Evolutionary conservation across 2,888 invertebrate species (phyloP).

Genomic region (Lingula anatina): DNA sequence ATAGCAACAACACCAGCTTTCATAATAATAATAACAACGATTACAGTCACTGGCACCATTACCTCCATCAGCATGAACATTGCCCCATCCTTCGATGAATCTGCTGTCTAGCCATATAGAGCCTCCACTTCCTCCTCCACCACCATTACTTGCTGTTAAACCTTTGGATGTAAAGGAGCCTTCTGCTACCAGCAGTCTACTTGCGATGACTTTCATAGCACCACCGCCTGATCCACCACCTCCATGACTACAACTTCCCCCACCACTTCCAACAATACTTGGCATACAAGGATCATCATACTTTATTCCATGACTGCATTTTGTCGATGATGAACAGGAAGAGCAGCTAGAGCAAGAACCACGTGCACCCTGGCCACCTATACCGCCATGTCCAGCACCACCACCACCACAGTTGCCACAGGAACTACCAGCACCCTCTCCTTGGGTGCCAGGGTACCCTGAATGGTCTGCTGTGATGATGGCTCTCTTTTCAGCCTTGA

Average conservation of each 20-base stretch:
- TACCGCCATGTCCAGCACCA: slow-evolving; percentile 25
- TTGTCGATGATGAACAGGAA: too few relatives aligned
- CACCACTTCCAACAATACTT: slow-evolving; percentile 24
- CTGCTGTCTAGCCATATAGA: slow-evolving; percentile 27
- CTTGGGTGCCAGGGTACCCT: slow-evolving; percentile 14
- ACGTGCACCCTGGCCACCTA: slow-evolving; percentile 16
- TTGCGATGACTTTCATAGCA: slow-evolving; percentile 14
- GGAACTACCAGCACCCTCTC: slow-evolving; percentile 17
- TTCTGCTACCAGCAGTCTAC: slow-evolving; percentile 16
- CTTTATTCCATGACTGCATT: not conserved
- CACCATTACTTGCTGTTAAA: slow-evolving; percentile 11
- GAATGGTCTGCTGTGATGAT: slow-evolving; percentile 13
- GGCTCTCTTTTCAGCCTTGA: slow-evolving; percentile 20
- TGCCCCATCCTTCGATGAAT: slow-evolving; percentile 28
- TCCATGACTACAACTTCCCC: slow-evolving; percentile 18
- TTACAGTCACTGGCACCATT: slow-evolving; percentile 9
- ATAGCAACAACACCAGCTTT: slow-evolving; percentile 4
- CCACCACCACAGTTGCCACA: slow-evolving; percentile 17
- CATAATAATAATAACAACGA: not conserved
- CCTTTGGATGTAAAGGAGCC: slow-evolving; percentile 20
- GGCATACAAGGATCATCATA: slow-evolving; percentile 11
- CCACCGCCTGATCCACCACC: slow-evolving; percentile 16
- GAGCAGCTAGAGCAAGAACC: slow-evolving; percentile 6
- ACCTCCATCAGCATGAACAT: slow-evolving; percentile 18
- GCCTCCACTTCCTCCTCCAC: slow-evolving; percentile 31